These are phyloP conservation scores for Dicrostonyx torquatus DNA, from an alignment of 2,797 vertebrate genomes.

Conservation along the genomic window DNA sequence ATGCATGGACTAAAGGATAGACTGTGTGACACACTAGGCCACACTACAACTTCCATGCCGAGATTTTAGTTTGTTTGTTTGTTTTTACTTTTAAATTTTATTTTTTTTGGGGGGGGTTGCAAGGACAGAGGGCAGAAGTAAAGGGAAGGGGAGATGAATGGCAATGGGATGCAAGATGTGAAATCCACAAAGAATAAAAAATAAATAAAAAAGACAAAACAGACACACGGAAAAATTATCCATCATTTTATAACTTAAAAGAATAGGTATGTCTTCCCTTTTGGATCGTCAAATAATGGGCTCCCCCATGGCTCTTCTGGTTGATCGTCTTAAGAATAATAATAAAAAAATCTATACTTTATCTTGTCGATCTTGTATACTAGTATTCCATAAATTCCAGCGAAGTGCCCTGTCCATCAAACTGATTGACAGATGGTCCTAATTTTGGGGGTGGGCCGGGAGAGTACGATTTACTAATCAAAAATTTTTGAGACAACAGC, in stretches of 20 bases:
- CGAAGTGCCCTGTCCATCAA: neutral
- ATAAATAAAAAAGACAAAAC: neutral
- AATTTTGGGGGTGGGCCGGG: neutral
- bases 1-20: neutral
- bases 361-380: neutral
- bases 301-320: neutral
- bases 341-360: neutral
- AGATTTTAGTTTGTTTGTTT: neutral
- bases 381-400: neutral
- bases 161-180: neutral
- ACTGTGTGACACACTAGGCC: neutral
- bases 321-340: neutral
- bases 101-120: neutral
- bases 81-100: neutral
- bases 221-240: neutral
- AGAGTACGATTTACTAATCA: neutral
- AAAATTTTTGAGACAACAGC: neutral
- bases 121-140: neutral
- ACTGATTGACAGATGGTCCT: neutral
- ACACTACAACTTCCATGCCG: neutral
- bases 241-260: neutral
- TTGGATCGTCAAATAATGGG: neutral
- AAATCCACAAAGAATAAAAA: neutral
- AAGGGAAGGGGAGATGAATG: neutral
- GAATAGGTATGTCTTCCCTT: neutral